These are phyloP conservation scores for Parasteatoda lunata DNA, from an alignment of 2,888 invertebrate species.

Conservation along the genomic window DNA sequence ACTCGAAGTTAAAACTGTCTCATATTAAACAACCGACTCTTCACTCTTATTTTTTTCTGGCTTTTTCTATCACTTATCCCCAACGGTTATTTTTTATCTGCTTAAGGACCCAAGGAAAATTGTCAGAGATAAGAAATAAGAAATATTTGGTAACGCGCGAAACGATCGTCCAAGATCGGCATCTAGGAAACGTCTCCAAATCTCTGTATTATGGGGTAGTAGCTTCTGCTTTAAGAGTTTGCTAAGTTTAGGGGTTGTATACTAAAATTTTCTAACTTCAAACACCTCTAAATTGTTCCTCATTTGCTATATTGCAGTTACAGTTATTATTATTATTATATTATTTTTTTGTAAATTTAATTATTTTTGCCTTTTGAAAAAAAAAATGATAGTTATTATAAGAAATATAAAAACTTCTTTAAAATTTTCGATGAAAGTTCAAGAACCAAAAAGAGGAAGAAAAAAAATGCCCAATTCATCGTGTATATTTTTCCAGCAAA, in stretches of 20 bases:
- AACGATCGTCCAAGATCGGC: conserved; percentile 56
- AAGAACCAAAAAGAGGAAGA: no score
- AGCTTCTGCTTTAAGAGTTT: conserved; percentile 44
- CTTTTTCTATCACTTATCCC: not conserved
- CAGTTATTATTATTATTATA: no score
- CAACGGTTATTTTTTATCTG: conserved; percentile 43
- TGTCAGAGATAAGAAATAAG: conserved; percentile 61
- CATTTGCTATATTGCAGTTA: no score
- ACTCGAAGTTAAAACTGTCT: not conserved
- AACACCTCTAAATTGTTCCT: no score
- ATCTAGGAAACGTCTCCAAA: conserved; percentile 58
- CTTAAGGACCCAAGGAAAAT: conserved; percentile 43
- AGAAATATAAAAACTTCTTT: no score
- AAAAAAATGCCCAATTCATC: no score
- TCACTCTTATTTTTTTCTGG: not conserved
- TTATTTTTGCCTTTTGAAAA: no score
- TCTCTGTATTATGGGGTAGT: conserved; percentile 61
- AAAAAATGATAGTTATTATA: no score
- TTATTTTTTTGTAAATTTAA: no score
- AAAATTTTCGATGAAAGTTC: no score
- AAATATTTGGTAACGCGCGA: conserved; percentile 53
- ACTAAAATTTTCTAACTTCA: not conserved
- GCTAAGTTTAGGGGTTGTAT: conserved; percentile 41
- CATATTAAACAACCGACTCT: conserved; percentile 45
- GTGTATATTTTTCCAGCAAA: no score